phyloP scores from a whole-genome alignment of 2,888 invertebrate genomes.

The Melieria omissa region DNA sequence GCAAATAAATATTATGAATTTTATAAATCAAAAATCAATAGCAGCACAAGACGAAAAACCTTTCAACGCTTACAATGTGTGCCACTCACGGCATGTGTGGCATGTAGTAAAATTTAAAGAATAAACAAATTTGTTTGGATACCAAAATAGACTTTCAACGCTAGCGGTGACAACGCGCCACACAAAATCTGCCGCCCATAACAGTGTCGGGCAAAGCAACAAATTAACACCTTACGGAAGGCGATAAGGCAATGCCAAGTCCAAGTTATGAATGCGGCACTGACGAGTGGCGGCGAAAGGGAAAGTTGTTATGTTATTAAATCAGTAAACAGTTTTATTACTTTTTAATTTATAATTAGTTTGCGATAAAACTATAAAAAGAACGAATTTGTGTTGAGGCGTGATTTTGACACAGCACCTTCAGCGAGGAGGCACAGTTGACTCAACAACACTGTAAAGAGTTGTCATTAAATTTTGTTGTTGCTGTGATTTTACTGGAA shows the following conservation, averaged over 20 bases:
- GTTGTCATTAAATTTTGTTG: too few species aligned
- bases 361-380: background rate
- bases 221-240: conserved; percentile 27
- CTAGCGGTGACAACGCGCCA: background rate
- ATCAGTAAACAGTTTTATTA: conserved; percentile 9
- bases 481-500: too few species aligned
- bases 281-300: background rate
- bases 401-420: too few species aligned
- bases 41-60: too few species aligned
- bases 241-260: conserved; percentile 8
- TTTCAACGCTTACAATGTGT: too few species aligned
- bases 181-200: conserved; percentile 16
- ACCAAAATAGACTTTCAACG: background rate
- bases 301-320: background rate
- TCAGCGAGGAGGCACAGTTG: too few species aligned
- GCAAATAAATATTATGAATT: too few species aligned
- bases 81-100: too few species aligned
- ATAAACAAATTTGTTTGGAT: too few species aligned
- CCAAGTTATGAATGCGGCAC: background rate
- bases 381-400: background rate
- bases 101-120: too few species aligned
- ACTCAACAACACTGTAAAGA: too few species aligned
- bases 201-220: conserved; percentile 21
- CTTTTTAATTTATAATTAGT: conserved; percentile 16
- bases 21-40: too few species aligned